Base-by-base conservation (phyloP, 2,113 vertebrate species). In the Sminthopsis crassicaudata region DNA sequence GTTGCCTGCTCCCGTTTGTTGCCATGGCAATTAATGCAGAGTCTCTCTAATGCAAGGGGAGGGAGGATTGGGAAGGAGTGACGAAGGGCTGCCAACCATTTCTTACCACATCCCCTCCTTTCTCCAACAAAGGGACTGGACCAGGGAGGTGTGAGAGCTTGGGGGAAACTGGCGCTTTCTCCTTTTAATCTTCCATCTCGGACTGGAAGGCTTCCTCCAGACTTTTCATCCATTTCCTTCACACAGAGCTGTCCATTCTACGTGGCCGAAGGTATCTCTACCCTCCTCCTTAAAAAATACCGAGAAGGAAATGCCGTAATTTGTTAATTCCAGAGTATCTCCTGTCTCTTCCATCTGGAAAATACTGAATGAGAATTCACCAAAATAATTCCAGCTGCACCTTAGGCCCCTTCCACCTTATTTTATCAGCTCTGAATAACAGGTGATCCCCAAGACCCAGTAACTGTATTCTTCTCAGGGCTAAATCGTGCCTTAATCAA, bases 11-110 rank as follows among this genome's bases (percentile, higher is more conserved):
- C 8, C 96, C 96, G 93, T 91, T 8, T 92, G 98, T 98, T 98
- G 90, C 97, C 97, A 96, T 98, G 96, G 94, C 4, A 76, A 97
- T 98, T 96, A 98, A 98, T 96, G 94, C 93, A 96, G 91, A 9
- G 57, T 57, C 24, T 46, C 76, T 97, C 90, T n/a, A 46, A 52
- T 57, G 84, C 84, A 84, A 50, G 8, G 16, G 92, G 92, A 51
- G 46, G 53, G 36, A 24, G 36, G n/a, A 0, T 4, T 30, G 53
- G 53, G n/a, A 24, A 24, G 67, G 89, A 67, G 42, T 14, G 53
- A 88, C 89, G 91, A 84, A 5, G 94, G 60, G 24, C 46, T 84
- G 67, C 67, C 67, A 84, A 42, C 67, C 67, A 22, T 42, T 36
- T 84, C 67, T 84, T 84, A 42, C 67, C 67, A 84, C 67, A 8